phyloP scores from a whole-genome alignment of 2,888 invertebrate species.

The Tenodera sinensis region DNA sequence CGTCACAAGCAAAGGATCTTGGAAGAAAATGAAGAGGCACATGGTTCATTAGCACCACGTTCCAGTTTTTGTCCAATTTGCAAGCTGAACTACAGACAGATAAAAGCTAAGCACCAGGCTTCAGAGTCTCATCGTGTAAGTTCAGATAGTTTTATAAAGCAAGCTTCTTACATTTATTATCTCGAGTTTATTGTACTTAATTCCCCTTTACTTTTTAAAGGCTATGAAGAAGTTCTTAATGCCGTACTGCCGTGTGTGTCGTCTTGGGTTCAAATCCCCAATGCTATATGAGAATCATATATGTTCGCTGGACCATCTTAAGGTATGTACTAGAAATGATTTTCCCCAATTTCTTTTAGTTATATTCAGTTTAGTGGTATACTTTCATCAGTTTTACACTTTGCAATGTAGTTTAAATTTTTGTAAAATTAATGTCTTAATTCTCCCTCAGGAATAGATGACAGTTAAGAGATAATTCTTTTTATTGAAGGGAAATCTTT shows the following conservation, averaged over 20 bases:
- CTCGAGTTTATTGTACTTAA: not conserved
- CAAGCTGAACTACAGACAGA: conserved; percentile 71
- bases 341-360: no score
- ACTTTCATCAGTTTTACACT: no score
- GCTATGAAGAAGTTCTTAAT: conserved; percentile 81
- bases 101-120: conserved; percentile 71
- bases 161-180: not conserved
- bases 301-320: conserved; percentile 75
- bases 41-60: conserved; percentile 57
- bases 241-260: conserved; percentile 77
- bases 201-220: conserved; percentile 43
- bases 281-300: conserved; percentile 83
- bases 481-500: no score
- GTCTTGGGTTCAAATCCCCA: conserved; percentile 73
- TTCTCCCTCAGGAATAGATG: no score
- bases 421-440: no score
- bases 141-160: not conserved
- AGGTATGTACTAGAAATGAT: conserved; percentile 50
- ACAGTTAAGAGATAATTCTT: no score
- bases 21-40: conserved; percentile 58
- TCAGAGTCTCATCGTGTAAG: conserved; percentile 64
- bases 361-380: no score
- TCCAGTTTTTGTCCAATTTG: conserved; percentile 72
- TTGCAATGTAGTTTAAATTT: no score
- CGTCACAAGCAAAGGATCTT: conserved; percentile 75